Base-by-base conservation (phyloP, 2,113 vertebrate genomes). In the Hyperopisus bebe region DNA sequence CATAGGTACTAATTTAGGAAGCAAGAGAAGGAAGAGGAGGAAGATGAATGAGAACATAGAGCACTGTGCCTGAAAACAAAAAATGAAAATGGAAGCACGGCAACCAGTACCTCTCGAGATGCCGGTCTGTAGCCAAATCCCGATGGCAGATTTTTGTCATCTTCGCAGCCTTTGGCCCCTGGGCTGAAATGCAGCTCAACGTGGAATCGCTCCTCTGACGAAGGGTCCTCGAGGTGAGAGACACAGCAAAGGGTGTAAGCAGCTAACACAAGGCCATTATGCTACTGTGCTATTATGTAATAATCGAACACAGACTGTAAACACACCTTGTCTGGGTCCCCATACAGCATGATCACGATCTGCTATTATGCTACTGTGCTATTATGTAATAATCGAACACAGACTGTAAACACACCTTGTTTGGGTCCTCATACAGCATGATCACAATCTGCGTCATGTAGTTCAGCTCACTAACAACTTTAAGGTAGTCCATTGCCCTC, bases 381-480 rank as follows among this genome's bases (percentile, higher is more conserved):
- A 77, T 3, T 27, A 13, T 77, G 27, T 4, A 42, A 42, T n/a
- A 39, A 2, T n/a, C 1, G 42, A 6, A 50, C n/a, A 42, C 3
- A 24, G 5, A 90, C 8, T 35, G 1, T 5, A 8, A 17, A 44
- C 62, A n/a, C n/a, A 98, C 97, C 97, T 98, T 97, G 93, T 97
- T 98, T 90, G 97, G 97, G 92, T 98, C 97, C 89, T 98, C 97
- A 92, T 98, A 98, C 17, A 98, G 96, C 97, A 98, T 98, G 92
- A 98, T 98, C 58, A 98, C 97, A 93, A 98, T 98, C 94, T 98
- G 97, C 9, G 97, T 98, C 97, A 98, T 98, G 92, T 98, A 98
- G 95, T 98, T 98, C 87, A 98, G 97, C 91, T 98, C 97, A 93
- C 94, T 98, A 90, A 97, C 97, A 91, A 97, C 94, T 91, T 96